These are phyloP conservation scores for Arrhopalites spinosus DNA, from an alignment of 2,888 invertebrate genomes.

Conservation along the genomic window DNA sequence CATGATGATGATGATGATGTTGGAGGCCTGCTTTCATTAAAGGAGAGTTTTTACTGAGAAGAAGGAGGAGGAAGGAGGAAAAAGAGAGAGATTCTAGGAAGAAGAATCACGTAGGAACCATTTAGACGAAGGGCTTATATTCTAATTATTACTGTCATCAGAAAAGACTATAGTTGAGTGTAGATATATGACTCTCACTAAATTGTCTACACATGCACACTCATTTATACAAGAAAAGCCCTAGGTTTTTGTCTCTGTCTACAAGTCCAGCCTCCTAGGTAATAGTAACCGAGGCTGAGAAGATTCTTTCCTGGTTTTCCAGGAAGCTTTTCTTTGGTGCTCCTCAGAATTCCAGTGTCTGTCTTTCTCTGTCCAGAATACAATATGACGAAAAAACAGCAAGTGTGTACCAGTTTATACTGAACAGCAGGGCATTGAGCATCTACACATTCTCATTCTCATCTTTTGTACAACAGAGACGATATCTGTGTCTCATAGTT, in stretches of 20 bases:
- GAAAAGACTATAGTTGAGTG: neutral
- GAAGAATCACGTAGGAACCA: constrained; percentile 27
- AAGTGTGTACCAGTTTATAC: too few relatives aligned
- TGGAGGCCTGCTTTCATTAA: neutral
- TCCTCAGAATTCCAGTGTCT: neutral
- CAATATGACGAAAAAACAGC: neutral
- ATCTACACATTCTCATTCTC: too few relatives aligned
- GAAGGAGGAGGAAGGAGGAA: neutral
- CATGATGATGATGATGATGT: neutral
- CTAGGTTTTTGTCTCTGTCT: constrained; percentile 8
- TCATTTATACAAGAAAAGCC: neutral
- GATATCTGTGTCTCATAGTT: too few relatives aligned
- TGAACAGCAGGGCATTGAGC: too few relatives aligned
- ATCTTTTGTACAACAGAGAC: too few relatives aligned
- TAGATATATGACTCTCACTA: neutral
- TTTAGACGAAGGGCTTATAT: constrained; percentile 32
- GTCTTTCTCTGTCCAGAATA: constrained; percentile 6
- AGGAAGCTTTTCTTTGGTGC: neutral
- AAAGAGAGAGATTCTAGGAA: neutral
- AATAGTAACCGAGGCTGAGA: neutral
- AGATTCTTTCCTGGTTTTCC: neutral
- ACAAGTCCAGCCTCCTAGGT: neutral
- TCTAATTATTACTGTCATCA: constrained; percentile 31
- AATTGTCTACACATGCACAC: neutral
- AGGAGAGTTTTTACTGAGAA: neutral